These are phyloP conservation scores for Theocolax elegans DNA, from an alignment of 1,140 invertebrate species.

Conservation along the genomic window DNA sequence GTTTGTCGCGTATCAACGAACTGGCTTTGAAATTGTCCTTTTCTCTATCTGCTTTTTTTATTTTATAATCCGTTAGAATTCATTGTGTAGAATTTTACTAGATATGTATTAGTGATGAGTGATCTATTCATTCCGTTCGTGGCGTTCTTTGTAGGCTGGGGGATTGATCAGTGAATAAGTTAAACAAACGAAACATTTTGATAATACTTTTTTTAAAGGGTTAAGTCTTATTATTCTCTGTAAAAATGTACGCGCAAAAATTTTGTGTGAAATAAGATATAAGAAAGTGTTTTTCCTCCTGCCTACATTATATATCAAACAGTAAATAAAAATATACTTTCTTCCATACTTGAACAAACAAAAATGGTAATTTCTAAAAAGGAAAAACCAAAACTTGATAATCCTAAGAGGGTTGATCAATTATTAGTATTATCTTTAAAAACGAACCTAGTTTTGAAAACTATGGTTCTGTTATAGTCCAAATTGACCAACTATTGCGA, in stretches of 20 bases:
- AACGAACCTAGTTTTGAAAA: background rate
- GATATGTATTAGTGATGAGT: background rate
- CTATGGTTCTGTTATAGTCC: background rate
- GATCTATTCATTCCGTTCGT: slow-evolving; percentile 24
- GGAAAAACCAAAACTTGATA: background rate
- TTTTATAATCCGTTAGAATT: background rate
- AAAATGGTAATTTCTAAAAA: slow-evolving; percentile 27
- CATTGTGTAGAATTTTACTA: background rate
- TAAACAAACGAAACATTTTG: too few species aligned
- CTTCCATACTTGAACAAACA: background rate
- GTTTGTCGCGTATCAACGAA: background rate
- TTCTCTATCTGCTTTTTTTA: background rate
- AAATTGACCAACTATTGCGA: background rate
- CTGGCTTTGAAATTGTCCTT: slow-evolving; percentile 35
- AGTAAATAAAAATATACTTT: background rate
- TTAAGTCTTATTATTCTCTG: background rate
- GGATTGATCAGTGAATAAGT: too few species aligned
- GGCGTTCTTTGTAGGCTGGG: background rate
- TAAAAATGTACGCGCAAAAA: slow-evolving; percentile 8
- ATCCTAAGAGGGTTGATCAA: slow-evolving; percentile 13
- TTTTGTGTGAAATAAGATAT: slow-evolving; percentile 20
- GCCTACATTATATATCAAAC: background rate
- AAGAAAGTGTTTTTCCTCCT: background rate
- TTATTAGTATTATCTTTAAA: slow-evolving; percentile 21
- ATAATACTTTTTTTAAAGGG: too few species aligned